Evolutionary conservation across 2,797 vertebrate genomes (phyloP), one percentile per base, ranked within the genome.

Genomic region (Balearica regulorum): DNA sequence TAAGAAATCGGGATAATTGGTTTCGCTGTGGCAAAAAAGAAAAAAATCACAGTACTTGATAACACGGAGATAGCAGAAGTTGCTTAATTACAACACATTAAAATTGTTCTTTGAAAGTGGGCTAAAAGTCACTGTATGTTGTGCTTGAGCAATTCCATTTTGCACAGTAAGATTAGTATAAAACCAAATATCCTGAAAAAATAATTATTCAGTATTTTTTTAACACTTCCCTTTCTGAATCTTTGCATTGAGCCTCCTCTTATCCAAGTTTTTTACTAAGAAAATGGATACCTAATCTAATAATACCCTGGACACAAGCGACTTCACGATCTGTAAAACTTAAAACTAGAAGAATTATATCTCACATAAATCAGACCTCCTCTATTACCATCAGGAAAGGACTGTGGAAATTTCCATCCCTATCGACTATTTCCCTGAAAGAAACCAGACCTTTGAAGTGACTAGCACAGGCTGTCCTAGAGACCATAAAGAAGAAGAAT

Each of bases 391-490:
- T 62, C 78, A 78, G 61, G 84, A 85, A 94, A 81, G 82, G 57
- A 91, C 14, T 83, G 77, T 93, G 85, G 93, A 94, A 94, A 93
- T 90, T 94, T 91, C 87, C 89, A 93, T 35, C 61, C 66, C 62
- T 78, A 76, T 72, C 72, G 76, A 62, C 46, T 13, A 22, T 24
- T 76, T 60, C 79, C 73, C 83, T 95, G 93, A 96, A 86, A 94
- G 93, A 95, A 96, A 94, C 41, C 96, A 94, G 92, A 94, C 53
- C 94, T 88, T 80, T 91, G 58, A 90, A 43, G 89, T 48, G 73
- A 91, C 85, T 88, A 62, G 91, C 69, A 88, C 54, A 4, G 62
- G 69, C 91, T 87, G 91, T 83, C 73, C 66, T 51, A 9, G 14
- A 88, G 62, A 72, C 61, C 9, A 2, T 48, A 43, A 61, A 37